These are phyloP conservation scores for Lochmaea crataegi DNA, from an alignment of 2,888 invertebrate species.

Conservation along the genomic window DNA sequence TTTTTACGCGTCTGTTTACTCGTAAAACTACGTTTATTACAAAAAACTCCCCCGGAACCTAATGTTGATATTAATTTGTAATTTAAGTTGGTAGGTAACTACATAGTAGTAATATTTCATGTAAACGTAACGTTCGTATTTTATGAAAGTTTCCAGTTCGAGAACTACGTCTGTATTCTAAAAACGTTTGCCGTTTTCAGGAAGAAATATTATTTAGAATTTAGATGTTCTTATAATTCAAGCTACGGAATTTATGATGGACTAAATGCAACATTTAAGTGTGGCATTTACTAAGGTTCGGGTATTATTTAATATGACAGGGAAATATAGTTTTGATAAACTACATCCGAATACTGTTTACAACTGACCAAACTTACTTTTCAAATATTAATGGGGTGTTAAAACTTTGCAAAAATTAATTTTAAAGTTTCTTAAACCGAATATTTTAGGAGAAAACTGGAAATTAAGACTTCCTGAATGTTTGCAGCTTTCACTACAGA, in stretches of 20 bases:
- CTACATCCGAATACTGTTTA: too few species aligned
- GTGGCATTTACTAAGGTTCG: not conserved
- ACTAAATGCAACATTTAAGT: slow-evolving; percentile 11
- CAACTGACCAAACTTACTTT: too few species aligned
- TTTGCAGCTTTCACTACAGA: too few species aligned
- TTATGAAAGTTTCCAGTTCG: slow-evolving; percentile 27
- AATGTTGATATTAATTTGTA: slow-evolving; percentile 22
- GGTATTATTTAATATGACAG: too few species aligned
- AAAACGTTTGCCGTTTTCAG: slow-evolving; percentile 28
- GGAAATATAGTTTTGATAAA: too few species aligned
- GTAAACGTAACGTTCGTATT: slow-evolving; percentile 30
- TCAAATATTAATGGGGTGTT: too few species aligned
- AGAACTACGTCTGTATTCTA: slow-evolving; percentile 24
- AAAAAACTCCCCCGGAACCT: not conserved
- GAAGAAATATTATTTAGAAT: slow-evolving; percentile 31
- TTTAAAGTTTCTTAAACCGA: too few species aligned
- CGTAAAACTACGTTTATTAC: not conserved
- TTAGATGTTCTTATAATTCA: slow-evolving; percentile 28
- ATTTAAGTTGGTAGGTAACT: slow-evolving; percentile 22
- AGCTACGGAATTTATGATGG: slow-evolving; percentile 20
- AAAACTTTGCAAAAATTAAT: too few species aligned
- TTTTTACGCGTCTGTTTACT: not conserved
- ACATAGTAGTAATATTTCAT: slow-evolving; percentile 33
- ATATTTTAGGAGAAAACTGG: too few species aligned
- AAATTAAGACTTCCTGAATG: too few species aligned